Evolutionary conservation across 2,888 invertebrate genomes (phyloP).

Genomic region (Eilema depressum): DNA sequence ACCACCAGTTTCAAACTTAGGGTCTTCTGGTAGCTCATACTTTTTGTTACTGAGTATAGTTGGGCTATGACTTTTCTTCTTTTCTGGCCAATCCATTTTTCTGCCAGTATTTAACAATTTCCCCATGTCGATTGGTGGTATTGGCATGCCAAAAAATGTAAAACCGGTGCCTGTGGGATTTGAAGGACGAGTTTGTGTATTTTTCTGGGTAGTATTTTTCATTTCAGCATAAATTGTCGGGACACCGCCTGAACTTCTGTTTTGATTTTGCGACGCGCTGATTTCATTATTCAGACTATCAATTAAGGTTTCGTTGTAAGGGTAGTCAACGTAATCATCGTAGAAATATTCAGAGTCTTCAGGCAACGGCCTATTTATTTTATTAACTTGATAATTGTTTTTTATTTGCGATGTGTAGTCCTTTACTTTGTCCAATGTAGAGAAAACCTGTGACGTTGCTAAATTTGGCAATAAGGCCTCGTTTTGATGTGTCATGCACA

Average conservation of each 20-base stretch:
- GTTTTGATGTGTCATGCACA: constrained; percentile 89
- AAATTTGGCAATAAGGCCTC: constrained; percentile 87
- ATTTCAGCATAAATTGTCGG: constrained; percentile 83
- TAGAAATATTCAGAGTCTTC: constrained; percentile 94
- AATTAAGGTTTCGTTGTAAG: constrained; percentile 88
- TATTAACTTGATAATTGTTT: constrained; percentile 78
- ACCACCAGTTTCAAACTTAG: constrained; percentile 91
- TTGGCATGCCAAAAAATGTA: constrained; percentile 94
- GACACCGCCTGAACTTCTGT: constrained; percentile 84
- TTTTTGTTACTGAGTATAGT: constrained; percentile 66
- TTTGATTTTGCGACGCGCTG: constrained; percentile 64
- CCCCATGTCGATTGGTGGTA: constrained; percentile 91
- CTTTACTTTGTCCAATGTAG: constrained; percentile 86
- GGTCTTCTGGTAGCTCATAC: constrained; percentile 79
- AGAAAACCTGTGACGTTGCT: constrained; percentile 87
- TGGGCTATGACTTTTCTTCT: constrained; percentile 67
- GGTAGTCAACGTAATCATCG: constrained; percentile 93
- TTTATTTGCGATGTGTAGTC: constrained; percentile 79
- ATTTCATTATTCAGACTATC: constrained; percentile 72
- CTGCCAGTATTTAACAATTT: constrained; percentile 87
- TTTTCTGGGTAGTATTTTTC: constrained; percentile 70
- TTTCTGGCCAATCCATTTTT: constrained; percentile 80
- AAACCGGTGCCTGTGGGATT: constrained; percentile 89
- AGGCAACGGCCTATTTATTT: constrained; percentile 88
- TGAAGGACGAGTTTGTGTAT: constrained; percentile 62